Evolutionary conservation across 1,140 invertebrate species (phyloP).

Genomic region (Saccostrea cuccullata): DNA sequence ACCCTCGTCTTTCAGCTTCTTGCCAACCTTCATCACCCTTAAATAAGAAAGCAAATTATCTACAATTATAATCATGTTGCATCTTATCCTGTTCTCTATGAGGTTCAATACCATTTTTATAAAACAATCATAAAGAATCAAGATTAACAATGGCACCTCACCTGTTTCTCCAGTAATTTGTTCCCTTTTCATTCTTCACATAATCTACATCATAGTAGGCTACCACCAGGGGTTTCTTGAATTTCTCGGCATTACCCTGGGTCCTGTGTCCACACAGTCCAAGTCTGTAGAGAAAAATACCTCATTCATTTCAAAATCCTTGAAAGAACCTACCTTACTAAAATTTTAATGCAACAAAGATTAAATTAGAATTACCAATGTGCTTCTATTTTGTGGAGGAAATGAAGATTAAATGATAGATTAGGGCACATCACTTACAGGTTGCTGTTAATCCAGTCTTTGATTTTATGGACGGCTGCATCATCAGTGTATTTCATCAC

Average conservation of each 20-base stretch:
- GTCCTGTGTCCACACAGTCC: constrained; percentile 95
- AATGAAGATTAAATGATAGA: too few relatives aligned
- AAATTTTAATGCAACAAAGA: too few relatives aligned
- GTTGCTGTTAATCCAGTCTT: constrained; percentile 94
- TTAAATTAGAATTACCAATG: too few relatives aligned
- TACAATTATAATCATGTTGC: not conserved
- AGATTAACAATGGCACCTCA: constrained; percentile 75
- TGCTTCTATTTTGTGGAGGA: too few relatives aligned
- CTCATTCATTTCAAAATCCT: too few relatives aligned
- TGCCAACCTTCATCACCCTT: constrained; percentile 83
- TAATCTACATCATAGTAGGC: constrained; percentile 98
- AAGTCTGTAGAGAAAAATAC: not conserved
- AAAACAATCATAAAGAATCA: not conserved
- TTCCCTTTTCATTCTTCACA: constrained; percentile 96
- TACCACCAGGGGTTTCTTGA: constrained; percentile 92
- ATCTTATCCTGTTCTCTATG: not conserved
- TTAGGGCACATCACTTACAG: constrained; percentile 78
- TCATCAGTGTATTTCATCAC: constrained; percentile 99
- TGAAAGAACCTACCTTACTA: too few relatives aligned
- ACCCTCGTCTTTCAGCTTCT: constrained; percentile 85
- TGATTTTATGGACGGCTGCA: constrained; percentile 89
- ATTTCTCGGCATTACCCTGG: constrained; percentile 90
- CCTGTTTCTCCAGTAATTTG: constrained; percentile 99
- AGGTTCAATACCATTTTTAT: not conserved
- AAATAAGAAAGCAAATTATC: constrained; percentile 35